These are phyloP conservation scores for Erinaceus europaeus DNA, from an alignment of 2,113 vertebrate species.

Conservation along the genomic window DNA sequence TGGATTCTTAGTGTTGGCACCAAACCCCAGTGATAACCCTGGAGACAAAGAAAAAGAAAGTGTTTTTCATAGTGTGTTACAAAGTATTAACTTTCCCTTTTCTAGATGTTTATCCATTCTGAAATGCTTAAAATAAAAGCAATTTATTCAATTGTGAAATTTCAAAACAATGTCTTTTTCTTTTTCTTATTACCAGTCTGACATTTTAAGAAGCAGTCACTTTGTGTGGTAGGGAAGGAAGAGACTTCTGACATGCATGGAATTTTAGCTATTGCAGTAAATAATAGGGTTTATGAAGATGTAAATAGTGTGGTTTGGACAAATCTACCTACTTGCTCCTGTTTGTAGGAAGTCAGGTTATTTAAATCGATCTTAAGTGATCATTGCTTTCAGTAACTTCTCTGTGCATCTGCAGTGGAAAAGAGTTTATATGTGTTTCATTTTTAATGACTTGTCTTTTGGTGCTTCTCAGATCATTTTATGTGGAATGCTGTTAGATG, in stretches of 20 bases:
- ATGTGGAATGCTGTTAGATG: background rate
- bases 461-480: conserved; percentile 48
- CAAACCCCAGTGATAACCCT: too few relatives aligned
- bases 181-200: conserved; percentile 1
- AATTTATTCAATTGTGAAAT: conserved; percentile 4
- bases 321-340: conserved; percentile 53
- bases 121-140: conserved; percentile 23
- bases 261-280: conserved; percentile 44
- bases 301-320: conserved; percentile 47
- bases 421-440: conserved; percentile 19
- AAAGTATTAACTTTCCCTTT: background rate
- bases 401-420: background rate
- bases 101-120: background rate
- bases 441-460: conserved; percentile 62
- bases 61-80: background rate
- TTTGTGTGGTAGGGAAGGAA: background rate
- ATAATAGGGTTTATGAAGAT: conserved; percentile 35
- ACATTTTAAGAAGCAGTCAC: conserved; percentile 22
- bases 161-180: conserved; percentile 33
- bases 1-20: too few relatives aligned
- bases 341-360: conserved; percentile 53
- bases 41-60: too few relatives aligned
- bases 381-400: background rate
- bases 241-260: conserved; percentile 21
- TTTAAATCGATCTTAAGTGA: conserved; percentile 54